Evolutionary conservation across 2,797 vertebrate genomes (phyloP).

Genomic region (Acrossocheilus fasciatus): DNA sequence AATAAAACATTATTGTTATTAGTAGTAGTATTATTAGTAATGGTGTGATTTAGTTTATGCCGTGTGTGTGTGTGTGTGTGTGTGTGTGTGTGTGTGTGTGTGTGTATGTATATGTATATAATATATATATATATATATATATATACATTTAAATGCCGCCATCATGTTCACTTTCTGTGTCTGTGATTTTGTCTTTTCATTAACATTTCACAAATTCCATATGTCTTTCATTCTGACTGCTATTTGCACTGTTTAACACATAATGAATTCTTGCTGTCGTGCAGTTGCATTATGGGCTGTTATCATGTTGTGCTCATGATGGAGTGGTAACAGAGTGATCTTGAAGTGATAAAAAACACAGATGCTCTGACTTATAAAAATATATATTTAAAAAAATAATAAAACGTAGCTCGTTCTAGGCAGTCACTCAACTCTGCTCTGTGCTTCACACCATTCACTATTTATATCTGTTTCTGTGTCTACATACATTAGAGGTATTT

Average conservation of each 20-base stretch:
- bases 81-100: too few relatives aligned
- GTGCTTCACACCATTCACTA: not conserved
- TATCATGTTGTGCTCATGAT: not conserved
- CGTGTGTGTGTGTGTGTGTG: too few relatives aligned
- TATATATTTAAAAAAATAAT: not conserved
- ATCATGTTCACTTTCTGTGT: not conserved
- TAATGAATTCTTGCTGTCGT: not conserved
- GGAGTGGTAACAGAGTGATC: not conserved
- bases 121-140: too few relatives aligned
- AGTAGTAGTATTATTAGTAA: too few relatives aligned
- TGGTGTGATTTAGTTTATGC: too few relatives aligned
- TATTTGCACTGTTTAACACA: not conserved
- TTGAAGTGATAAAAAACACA: not conserved
- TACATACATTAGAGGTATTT: slow-evolving; percentile 48
- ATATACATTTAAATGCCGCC: not conserved
- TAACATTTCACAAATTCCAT: not conserved
- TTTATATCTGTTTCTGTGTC: not conserved
- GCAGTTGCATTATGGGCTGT: not conserved
- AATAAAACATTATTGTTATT: too few relatives aligned
- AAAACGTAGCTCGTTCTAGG: not conserved
- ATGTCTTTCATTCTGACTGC: not conserved
- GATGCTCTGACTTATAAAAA: not conserved
- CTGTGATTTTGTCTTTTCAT: not conserved
- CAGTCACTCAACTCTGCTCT: not conserved
- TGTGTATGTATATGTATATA: too few relatives aligned